Base-by-base conservation (phyloP, 1,140 invertebrate genomes). In the Zaprionus tsacasi region DNA sequence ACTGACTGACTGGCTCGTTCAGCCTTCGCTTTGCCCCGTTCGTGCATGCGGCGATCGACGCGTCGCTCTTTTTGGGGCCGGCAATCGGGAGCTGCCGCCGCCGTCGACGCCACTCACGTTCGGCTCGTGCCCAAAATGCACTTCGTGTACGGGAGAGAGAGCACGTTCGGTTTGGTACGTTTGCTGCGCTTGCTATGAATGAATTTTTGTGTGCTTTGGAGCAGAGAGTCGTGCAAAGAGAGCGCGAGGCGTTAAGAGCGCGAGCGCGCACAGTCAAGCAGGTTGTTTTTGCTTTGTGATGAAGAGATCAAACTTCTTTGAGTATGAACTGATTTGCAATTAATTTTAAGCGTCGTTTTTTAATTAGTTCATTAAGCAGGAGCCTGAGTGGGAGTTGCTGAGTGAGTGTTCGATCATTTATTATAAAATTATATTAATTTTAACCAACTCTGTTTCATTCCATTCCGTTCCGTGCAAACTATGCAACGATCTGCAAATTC, bases 281-380 rank as follows among this genome's bases (percentile, higher is more conserved):
- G 81, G 81, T 83, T 82, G 78, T 79, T 82, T 69, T 82, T 69
- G 71, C 52, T 68, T 59, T 65, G 67, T 54, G 64, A 45, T 45
- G 40, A 52, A 77, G 48, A 75, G 71, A 87, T 82, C 55, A 60
- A 57, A 25, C 40, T 15, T 60, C 72, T 73, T 85, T 50, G 45
- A 50, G 45, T 25, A 45, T 8, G 17, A 50, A 17, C 45, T 25
- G 45, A 50, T 50, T 50, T 50, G 17, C 45, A 17, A 21, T 50
- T 50, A 17, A 50, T 50, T 50, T 17, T 8, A 7, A 11, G 8
- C 15, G 10, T 8, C 45, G 45, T 50, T 50, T 50, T 50, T 50
- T 50, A 17, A 25, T 50, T 25, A 65, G 60, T 79, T 75, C 70
- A 79, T 79, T 79, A 79, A 70, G 54, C 64, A 55, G 45, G 50